A percentile compares a stretch with the other conserved stretches of the same genome.
phyloP scores from a whole-genome alignment of 2,888 invertebrate genomes.

The Synanthedon vespiformis region DNA sequence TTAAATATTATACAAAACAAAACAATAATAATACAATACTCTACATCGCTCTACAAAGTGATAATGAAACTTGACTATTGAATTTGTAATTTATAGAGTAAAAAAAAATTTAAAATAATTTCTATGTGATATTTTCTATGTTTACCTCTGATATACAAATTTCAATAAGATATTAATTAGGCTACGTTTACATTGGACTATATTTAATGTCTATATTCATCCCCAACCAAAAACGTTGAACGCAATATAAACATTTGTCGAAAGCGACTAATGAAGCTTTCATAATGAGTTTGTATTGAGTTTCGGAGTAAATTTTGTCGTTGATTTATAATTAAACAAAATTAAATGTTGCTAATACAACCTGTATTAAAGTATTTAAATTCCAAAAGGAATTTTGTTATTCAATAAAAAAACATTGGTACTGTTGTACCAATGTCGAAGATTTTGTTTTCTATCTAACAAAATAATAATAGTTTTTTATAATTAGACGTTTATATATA shows the following conservation, averaged over 20 bases:
- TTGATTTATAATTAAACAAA: neutral
- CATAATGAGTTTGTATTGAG: constrained; percentile 21
- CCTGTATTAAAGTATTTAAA: too few relatives aligned
- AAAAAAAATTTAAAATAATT: too few relatives aligned
- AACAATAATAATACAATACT: too few relatives aligned
- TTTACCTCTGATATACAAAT: constrained; percentile 4
- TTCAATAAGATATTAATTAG: constrained; percentile 2
- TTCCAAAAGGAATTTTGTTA: neutral
- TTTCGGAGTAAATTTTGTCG: constrained; percentile 4
- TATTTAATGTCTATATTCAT: constrained; percentile 11
- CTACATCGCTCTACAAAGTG: too few relatives aligned
- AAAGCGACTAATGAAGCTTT: constrained; percentile 22
- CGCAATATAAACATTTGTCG: constrained; percentile 16
- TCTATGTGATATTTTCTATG: neutral
- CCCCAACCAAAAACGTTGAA: constrained; percentile 10
- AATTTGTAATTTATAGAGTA: too few relatives aligned
- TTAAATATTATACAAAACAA: too few relatives aligned
- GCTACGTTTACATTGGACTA: constrained; percentile 1
- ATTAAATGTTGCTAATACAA: neutral
- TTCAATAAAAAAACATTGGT: neutral
- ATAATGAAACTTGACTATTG: too few relatives aligned
- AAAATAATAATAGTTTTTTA: too few relatives aligned
- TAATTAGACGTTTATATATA: too few relatives aligned
- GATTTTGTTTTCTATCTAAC: too few relatives aligned
- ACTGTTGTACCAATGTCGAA: too few relatives aligned